These are phyloP conservation scores for Natator depressus DNA, from an alignment of 2,113 vertebrate genomes.

Conservation along the genomic window DNA sequence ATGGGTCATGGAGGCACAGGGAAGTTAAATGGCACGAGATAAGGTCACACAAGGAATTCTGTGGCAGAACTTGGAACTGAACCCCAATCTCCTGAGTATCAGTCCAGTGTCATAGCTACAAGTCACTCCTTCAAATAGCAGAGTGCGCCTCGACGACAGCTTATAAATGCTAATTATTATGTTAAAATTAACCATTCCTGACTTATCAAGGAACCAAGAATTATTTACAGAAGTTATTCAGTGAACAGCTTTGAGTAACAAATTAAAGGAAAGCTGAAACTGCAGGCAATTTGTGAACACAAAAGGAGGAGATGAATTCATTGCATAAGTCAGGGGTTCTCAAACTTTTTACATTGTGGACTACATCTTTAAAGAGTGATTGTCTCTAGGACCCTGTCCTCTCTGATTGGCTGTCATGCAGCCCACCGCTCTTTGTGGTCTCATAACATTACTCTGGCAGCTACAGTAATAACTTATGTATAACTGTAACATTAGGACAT, in stretches of 20 bases:
- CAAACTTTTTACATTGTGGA: not conserved
- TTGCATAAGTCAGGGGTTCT: not conserved
- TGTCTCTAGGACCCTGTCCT: not conserved
- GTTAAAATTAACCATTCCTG: not conserved
- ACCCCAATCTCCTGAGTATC: not conserved
- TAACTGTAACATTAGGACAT: not conserved
- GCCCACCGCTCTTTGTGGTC: not conserved
- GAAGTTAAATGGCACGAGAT: not conserved
- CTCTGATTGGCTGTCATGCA: not conserved
- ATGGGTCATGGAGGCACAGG: not conserved
- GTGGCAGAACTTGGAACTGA: too few relatives aligned
- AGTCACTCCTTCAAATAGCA: not conserved
- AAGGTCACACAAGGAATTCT: not conserved
- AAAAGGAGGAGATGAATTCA: not conserved
- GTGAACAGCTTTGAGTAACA: not conserved
- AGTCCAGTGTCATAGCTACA: not conserved
- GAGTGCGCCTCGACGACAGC: not conserved
- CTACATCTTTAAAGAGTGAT: not conserved
- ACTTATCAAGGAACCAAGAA: not conserved
- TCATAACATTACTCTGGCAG: accelerated
- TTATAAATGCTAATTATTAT: not conserved
- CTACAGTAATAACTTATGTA: not conserved
- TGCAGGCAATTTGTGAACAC: not conserved
- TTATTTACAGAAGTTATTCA: not conserved
- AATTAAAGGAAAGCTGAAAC: not conserved